A percentile compares a stretch with the other conserved stretches of the same genome.
Conservation (phyloP, 2,113 vertebrate species). For the Entelurus aequoreus region DNA sequence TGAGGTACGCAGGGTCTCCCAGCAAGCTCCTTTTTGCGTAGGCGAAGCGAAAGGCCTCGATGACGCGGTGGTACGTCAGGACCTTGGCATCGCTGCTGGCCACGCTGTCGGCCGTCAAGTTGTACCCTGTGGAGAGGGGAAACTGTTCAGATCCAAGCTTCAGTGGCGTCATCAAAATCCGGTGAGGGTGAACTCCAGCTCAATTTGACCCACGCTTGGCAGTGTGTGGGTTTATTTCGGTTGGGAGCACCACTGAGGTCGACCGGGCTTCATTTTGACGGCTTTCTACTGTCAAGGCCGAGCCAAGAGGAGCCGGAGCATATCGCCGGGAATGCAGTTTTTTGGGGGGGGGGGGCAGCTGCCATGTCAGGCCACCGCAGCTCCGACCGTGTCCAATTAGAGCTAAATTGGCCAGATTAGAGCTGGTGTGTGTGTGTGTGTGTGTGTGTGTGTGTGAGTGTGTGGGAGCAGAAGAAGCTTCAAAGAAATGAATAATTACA, state of each 20-base stretch:
- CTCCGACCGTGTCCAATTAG: slow-evolving; percentile 63
- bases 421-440: slow-evolving; percentile 32
- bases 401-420: slow-evolving; percentile 58
- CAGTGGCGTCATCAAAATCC: background rate
- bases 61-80: slow-evolving; percentile 87
- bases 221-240: slow-evolving; percentile 23
- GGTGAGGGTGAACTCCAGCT: slow-evolving; percentile 2
- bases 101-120: slow-evolving; percentile 76
- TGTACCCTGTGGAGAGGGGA: slow-evolving; percentile 75
- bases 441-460: slow-evolving; percentile 44
- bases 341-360: slow-evolving; percentile 8
- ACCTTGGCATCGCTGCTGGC: slow-evolving; percentile 67
- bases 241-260: background rate
- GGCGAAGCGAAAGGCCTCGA: slow-evolving; percentile 91
- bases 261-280: slow-evolving; percentile 22
- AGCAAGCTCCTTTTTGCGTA: slow-evolving; percentile 87
- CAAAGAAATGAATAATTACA: slow-evolving; percentile 47
- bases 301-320: slow-evolving; percentile 24
- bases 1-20: slow-evolving; percentile 80
- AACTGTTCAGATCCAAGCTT: background rate
- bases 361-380: slow-evolving; percentile 20
- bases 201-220: background rate
- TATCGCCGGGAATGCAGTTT: slow-evolving; percentile 36
- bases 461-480: slow-evolving; percentile 33
- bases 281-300: slow-evolving; percentile 32